Base-by-base conservation (phyloP, 2,797 vertebrate genomes). In the Muraenolepis orangiensis region DNA sequence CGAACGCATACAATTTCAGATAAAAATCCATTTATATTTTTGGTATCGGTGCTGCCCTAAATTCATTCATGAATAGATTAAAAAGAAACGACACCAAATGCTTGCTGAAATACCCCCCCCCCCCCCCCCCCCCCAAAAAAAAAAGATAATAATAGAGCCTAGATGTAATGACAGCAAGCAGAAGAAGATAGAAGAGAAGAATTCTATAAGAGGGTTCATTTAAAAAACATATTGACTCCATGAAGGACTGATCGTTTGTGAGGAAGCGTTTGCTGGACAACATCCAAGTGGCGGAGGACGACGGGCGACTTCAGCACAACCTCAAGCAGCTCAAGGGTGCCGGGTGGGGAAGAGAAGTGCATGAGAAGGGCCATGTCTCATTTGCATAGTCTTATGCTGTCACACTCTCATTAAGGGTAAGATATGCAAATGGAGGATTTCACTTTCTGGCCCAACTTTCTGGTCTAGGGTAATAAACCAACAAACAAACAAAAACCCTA, bases 11-110 rank as follows among this genome's bases (percentile, higher is more conserved):
- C 51, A 57, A 57, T 57, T 57, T 23, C 51, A 57, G 51, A 57
- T 57, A n/a, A 57, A 57, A 57, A 57, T n/a, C 51, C n/a, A n/a
- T 80, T 80, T 75, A 72, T 81, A 72, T 72, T n/a, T 57, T 57
- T 57, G 20, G 51, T 57, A 57, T 57, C 51, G n/a, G 51, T 10
- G 51, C 20, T 57, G 51, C 20, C 7, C 51, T 57, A n/a, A 57
- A 57, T 57, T 57, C n/a, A 57, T 57, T 57, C 51, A 57, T 57
- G 51, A 57, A 57, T 57, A 57, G n/a, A 23, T 57, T 7, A 57
- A n/a, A 51, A 23, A 57, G 51, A 57, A 57, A 57, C 51, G 2
- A 57, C 20, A 57, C 10, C 8, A n/a, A 57, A 57, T n/a, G 8
- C 6, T 7, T 57, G 51, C 51, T 23, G 51, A 57, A 57, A 57